Base-by-base conservation (phyloP, 2,113 vertebrate genomes). In the Rhinogobius similis region DNA sequence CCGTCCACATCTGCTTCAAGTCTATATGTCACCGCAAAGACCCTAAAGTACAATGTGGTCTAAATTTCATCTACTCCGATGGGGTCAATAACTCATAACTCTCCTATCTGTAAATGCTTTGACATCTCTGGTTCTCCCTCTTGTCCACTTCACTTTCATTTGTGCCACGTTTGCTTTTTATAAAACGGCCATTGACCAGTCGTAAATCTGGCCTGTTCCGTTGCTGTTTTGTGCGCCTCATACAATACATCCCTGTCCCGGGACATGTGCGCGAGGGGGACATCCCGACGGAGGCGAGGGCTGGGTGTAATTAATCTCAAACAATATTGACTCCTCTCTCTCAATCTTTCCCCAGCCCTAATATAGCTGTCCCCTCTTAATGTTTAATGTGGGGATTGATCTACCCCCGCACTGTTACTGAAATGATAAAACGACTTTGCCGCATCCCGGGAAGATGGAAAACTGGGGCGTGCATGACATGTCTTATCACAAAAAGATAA, bases 361-460 rank as follows among this genome's bases (percentile, higher is more conserved):
- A 86, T 91, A 88, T 90, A 90, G 87, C 88, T 85, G 86, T 85
- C 84, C 88, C 84, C 86, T 87, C 86, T 92, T 89, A 92, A 93
- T 91, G 89, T 93, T 93, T 92, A 92, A 93, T 91, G 90, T 71
- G 67, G 70, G 18, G 44, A 92, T 93, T 87, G 86, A 92, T 93
- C 75, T 36, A 0, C 36, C 76, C 55, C 75, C 84, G 63, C 79
- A 26, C 88, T 63, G 85, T 88, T 89, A 86, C 86, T 86, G 86
- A 91, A 90, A 92, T 88, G 79, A 91, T 88, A 88, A 86, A 90
- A 92, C 86, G 88, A 88, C 82, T 83, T 82, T 44, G 66, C 76
- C 48, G 79, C 74, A 76, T 56, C 41, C 70, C 71, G 29, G 70
- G 75, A 62, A 71, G 75, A 38, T 72, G 74, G 81, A 63, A 76